Evolutionary conservation across 1,140 invertebrate genomes (phyloP), one percentile per base, ranked within the genome.

Genomic region (Galendromus occidentalis): DNA sequence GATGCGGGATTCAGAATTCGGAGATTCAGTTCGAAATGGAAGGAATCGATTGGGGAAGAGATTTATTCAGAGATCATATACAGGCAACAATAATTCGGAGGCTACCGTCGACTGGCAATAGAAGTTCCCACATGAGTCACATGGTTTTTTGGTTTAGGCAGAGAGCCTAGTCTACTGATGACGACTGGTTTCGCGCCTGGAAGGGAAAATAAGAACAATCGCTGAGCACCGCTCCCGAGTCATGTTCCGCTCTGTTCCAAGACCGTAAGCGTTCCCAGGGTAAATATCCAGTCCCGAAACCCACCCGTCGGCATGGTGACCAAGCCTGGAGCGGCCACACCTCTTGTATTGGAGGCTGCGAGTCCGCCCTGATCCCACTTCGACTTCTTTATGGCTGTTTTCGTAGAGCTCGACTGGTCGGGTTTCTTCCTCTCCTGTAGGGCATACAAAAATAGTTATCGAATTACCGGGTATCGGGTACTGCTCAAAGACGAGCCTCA

Each of bases 381-480:
- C 6, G 51, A 59, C 25, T 59, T 59, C 51, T 59, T 59, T 14
- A 22, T 22, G 25, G 51, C 14, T 22, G 51, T 22, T 2, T 14
- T 33, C 14, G 17, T 22, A 25, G 33, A 29, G 25, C 17, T 25
- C 22, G 51, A 20, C 12, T 14, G 14, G 25, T 59, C 51, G 14
- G 51, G 51, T 22, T 59, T 59, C 51, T 59, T 59, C 25, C 20
- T 25, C 9, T 59, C 51, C 51, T 59, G n/a, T n/a, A n/a, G n/a
- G n/a, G n/a, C n/a, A n/a, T n/a, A n/a, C n/a, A n/a, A n/a, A n/a
- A n/a, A n/a, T n/a, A n/a, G n/a, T n/a, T n/a, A n/a, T n/a, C n/a
- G n/a, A n/a, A n/a, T n/a, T n/a, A n/a, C n/a, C n/a, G n/a, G n/a
- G n/a, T n/a, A n/a, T n/a, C n/a, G n/a, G n/a, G n/a, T n/a, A n/a